These are phyloP conservation scores for Trematomus loennbergii DNA, from an alignment of 2,113 vertebrate genomes.

Conservation along the genomic window DNA sequence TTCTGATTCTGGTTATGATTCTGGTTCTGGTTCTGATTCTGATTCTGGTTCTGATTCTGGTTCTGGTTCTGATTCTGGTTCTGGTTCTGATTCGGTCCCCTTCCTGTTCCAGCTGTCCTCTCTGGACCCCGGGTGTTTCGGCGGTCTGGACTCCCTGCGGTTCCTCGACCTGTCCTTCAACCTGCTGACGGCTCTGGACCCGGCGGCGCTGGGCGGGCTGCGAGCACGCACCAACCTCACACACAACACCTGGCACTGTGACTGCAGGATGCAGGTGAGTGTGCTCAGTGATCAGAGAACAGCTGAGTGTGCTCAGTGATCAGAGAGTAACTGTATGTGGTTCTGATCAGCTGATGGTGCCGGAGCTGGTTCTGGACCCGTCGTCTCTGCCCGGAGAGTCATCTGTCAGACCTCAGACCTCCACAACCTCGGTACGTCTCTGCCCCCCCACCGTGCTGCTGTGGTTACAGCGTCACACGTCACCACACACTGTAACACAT, in stretches of 20 bases:
- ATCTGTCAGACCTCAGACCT: constrained; percentile 71
- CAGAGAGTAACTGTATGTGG: too few species aligned
- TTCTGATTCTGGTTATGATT: too few species aligned
- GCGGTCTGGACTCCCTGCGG: constrained; percentile 50
- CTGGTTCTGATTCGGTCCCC: too few species aligned
- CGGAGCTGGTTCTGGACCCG: constrained; percentile 78
- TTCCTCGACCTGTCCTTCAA: constrained; percentile 71
- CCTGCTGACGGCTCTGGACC: constrained; percentile 77
- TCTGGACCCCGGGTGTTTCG: constrained; percentile 64
- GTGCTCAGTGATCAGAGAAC: constrained; percentile 30
- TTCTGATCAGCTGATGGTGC: constrained; percentile 74
- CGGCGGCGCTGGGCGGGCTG: constrained; percentile 81
- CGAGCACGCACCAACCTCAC: constrained; percentile 88
- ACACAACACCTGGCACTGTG: constrained; percentile 89
- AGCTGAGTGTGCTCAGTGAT: constrained; percentile 60
- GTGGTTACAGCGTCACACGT: too few species aligned
- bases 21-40: too few species aligned
- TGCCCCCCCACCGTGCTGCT: too few species aligned
- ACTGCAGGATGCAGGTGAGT: constrained; percentile 87
- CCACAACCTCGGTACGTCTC: constrained; percentile 74
- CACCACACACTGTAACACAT: too few species aligned
- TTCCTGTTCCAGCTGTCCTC: constrained; percentile 33
- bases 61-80: too few species aligned
- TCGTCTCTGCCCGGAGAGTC: constrained; percentile 78
- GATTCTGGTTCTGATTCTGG: too few species aligned